Base-by-base conservation (phyloP, 2,797 vertebrate genomes). In the Epinephelus awoara region DNA sequence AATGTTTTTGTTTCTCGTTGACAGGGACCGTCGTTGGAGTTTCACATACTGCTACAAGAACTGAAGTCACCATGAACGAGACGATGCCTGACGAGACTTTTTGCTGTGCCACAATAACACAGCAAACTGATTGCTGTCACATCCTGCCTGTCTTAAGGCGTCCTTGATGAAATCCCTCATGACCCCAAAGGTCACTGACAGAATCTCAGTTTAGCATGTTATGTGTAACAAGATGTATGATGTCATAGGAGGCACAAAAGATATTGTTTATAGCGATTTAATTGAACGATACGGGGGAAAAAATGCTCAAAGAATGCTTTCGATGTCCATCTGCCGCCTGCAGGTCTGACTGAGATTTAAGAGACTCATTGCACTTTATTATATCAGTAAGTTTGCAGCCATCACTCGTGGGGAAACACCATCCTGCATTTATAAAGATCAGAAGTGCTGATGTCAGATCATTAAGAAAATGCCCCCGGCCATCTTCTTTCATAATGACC, bases 401-500 rank as follows among this genome's bases (percentile, higher is more conserved):
- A 54, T 50, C 67, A 61, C 71, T 64, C 50, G 23, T 34, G 34
- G 34, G 34, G 34, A 34, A 34, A 34, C 34, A 34, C 34, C 34
- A 34, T 6, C 13, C 29, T 6, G 40, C 57, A 72, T 84, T 77
- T 38, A 74, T 77, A 67, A 74, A 83, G 75, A 79, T 76, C 57
- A 57, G 40, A 80, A 55, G 67, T 84, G 79, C 66, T 67, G 71
- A 83, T 85, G 74, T 66, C 17, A 65, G 76, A 72, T 72, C 63
- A 67, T 85, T 72, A 79, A 56, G 1, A 63, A 55, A 55, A 29
- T 11, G 18, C 63, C 69, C 10, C 4, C 14, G 5, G 65, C 47
- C 50, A 3, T 63, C 75, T 76, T 4, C 38, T 46, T 7, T 15
- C 38, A 74, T 67, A 71, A 71, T 66, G 40, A 56, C 34, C 55